A percentile compares a stretch with the other conserved stretches of the same genome.
Conservation (phyloP, 2,888 invertebrate species). For the Meiosimyza decipiens region DNA sequence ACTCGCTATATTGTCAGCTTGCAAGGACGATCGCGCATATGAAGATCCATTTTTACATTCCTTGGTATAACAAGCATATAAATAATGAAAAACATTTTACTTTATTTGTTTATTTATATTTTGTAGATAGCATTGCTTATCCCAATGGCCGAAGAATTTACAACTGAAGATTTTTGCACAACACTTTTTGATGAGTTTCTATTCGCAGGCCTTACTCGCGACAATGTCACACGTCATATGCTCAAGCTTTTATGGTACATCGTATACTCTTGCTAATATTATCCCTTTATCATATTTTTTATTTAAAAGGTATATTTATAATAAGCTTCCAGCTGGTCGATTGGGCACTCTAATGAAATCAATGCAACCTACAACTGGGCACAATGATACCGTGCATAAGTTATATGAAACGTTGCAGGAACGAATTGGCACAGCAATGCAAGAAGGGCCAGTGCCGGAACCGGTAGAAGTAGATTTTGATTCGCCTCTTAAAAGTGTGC, state of each 20-base stretch:
- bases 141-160: conserved; percentile 91
- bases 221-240: conserved; percentile 92
- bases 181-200: conserved; percentile 96
- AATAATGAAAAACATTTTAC: neutral
- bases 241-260: conserved; percentile 86
- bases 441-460: conserved; percentile 75
- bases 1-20: conserved; percentile 88
- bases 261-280: conserved; percentile 67
- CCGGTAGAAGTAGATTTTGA: conserved; percentile 79
- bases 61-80: conserved; percentile 70
- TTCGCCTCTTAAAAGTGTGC: conserved; percentile 87
- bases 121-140: conserved; percentile 76
- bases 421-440: conserved; percentile 76
- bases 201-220: conserved; percentile 86
- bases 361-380: conserved; percentile 75
- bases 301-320: conserved; percentile 81
- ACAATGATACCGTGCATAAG: conserved; percentile 85
- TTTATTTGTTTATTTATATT: conserved; percentile 15
- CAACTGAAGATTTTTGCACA: conserved; percentile 93
- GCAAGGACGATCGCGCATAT: conserved; percentile 91
- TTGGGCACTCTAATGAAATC: conserved; percentile 79
- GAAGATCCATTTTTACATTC: conserved; percentile 96
- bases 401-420: conserved; percentile 82
- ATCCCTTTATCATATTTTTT: conserved; percentile 17
- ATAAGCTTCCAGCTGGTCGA: conserved; percentile 80